A percentile compares a stretch with the other conserved stretches of the same genome.
Evolutionary conservation across 1,140 invertebrate genomes (phyloP).

Genomic region (Achatina immaculata): DNA sequence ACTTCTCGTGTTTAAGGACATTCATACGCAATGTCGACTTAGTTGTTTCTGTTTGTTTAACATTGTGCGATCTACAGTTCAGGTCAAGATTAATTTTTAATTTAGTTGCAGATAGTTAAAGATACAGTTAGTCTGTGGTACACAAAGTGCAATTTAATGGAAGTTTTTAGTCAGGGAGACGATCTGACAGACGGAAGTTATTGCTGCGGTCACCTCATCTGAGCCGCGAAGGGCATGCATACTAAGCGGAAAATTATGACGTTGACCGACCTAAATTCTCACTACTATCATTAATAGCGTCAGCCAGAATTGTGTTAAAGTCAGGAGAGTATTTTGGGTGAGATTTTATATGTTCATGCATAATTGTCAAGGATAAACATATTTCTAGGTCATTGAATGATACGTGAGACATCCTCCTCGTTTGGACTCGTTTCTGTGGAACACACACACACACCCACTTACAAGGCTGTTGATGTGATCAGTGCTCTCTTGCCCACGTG

Average conservation of each 20-base stretch:
- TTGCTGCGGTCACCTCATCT: constrained; percentile 45
- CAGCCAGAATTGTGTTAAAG: constrained; percentile 5
- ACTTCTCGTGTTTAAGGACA: too few species aligned
- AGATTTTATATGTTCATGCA: constrained; percentile 19
- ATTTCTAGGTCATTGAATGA: constrained; percentile 40
- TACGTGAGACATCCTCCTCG: constrained; percentile 46
- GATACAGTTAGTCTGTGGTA: too few species aligned
- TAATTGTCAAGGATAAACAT: constrained; percentile 37
- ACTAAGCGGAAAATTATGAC: constrained; percentile 61
- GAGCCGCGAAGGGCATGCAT: constrained; percentile 49
- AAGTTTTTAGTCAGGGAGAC: background rate
- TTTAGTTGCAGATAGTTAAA: too few species aligned
- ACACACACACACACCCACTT: constrained; percentile 39
- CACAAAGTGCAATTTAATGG: background rate
- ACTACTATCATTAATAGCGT: constrained; percentile 8
- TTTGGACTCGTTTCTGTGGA: constrained; percentile 37
- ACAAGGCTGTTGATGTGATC: constrained; percentile 33
- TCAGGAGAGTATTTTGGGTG: constrained; percentile 1
- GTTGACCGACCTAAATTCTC: constrained; percentile 66
- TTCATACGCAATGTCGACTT: too few species aligned
- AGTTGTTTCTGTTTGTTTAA: too few species aligned
- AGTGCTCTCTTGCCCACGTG: constrained; percentile 42
- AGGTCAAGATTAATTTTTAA: too few species aligned
- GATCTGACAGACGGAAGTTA: constrained; percentile 38
- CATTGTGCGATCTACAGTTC: too few species aligned